Evolutionary conservation across 2,113 vertebrate genomes (phyloP).

Genomic region (Anoura caudifer): DNA sequence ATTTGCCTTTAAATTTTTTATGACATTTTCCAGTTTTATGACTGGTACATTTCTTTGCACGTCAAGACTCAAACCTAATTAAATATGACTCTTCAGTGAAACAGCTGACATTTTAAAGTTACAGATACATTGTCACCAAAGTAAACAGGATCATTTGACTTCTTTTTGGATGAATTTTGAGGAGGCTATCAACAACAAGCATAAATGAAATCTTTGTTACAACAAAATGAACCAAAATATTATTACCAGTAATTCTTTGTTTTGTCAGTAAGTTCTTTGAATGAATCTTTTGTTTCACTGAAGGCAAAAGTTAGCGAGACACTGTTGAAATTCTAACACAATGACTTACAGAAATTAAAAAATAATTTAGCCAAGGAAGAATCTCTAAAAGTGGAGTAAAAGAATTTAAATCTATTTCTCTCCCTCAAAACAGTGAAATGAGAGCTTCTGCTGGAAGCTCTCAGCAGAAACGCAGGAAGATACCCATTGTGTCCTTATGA

Average conservation of each 20-base stretch:
- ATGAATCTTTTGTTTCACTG: background rate
- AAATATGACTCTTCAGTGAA: background rate
- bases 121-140: background rate
- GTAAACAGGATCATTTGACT: background rate
- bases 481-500: background rate
- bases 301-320: background rate
- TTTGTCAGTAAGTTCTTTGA: background rate
- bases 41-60: background rate
- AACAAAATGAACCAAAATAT: constrained; percentile 19
- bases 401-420: background rate
- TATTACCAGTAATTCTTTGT: background rate
- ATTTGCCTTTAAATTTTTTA: background rate
- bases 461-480: background rate
- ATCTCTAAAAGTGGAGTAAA: background rate
- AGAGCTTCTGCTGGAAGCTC: background rate
- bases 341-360: background rate
- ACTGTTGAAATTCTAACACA: background rate
- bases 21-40: background rate
- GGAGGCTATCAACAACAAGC: background rate
- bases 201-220: background rate
- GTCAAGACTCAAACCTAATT: background rate
- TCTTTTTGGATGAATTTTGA: background rate
- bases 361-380: background rate
- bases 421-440: background rate
- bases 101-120: background rate